phyloP scores from a whole-genome alignment of 2,888 invertebrate genomes.

The Dromius quadrimaculatus region DNA sequence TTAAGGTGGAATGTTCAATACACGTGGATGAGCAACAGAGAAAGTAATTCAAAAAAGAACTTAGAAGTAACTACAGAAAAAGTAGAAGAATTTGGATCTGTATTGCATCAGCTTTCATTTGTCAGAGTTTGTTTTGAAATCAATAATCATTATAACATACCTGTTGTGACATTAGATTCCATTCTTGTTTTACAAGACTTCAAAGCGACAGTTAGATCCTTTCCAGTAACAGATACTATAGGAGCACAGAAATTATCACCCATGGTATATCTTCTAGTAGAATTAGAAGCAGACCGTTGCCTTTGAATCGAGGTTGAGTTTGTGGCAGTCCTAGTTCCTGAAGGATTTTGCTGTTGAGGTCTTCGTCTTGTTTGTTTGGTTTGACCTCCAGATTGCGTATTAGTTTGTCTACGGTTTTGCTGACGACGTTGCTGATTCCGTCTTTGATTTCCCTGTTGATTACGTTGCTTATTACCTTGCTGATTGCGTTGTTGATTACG shows the following conservation, averaged over 20 bases:
- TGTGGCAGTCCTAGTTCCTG: background rate
- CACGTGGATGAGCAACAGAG: no score
- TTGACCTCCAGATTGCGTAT: no score
- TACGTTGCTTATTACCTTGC: background rate
- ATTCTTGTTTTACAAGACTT: constrained; percentile 22
- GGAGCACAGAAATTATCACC: constrained; percentile 23
- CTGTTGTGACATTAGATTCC: constrained; percentile 6
- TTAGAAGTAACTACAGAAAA: no score
- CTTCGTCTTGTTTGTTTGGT: background rate
- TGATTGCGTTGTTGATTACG: background rate
- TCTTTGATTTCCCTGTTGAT: background rate
- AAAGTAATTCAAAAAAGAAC: no score
- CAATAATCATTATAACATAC: constrained; percentile 4
- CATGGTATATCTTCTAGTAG: background rate
- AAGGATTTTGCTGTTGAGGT: background rate
- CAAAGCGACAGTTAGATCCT: constrained; percentile 28
- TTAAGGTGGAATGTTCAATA: no score
- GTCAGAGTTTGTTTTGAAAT: background rate
- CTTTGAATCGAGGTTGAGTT: background rate
- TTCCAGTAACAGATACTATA: constrained; percentile 21
- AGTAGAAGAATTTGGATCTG: background rate
- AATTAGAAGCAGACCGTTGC: background rate
- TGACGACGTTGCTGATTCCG: background rate
- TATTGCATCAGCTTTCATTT: no score
- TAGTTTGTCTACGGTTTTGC: background rate